Evolutionary conservation across 53 echinoderm and acorn worm genomes (phyloP).

Genomic region (Holothuria scabra): DNA sequence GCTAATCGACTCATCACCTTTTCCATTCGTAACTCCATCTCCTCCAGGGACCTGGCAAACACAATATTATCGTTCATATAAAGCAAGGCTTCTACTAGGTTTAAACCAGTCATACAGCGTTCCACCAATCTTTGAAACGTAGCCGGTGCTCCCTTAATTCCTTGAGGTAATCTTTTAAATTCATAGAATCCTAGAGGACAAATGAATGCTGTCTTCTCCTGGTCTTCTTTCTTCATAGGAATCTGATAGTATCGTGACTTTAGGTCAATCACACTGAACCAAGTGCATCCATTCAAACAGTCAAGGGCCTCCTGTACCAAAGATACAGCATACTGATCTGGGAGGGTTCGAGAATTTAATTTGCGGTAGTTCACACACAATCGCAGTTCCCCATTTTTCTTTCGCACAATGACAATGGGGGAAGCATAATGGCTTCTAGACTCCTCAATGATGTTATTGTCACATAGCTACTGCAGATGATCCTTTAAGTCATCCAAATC

Average conservation of each 20-base stretch:
- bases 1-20: too few species aligned
- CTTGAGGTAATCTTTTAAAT: conserved; percentile 1
- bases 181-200: conserved; percentile 49
- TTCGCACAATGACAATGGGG: conserved; percentile 65
- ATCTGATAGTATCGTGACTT: conserved; percentile 56
- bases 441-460: conserved; percentile 59
- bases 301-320: conserved; percentile 56
- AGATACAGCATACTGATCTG: conserved; percentile 57
- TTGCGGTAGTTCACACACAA: conserved; percentile 53
- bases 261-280: conserved; percentile 59
- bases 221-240: conserved; percentile 34
- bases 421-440: conserved; percentile 65
- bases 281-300: conserved; percentile 51
- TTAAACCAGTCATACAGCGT: conserved; percentile 39
- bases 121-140: conserved; percentile 66
- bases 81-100: conserved; percentile 9
- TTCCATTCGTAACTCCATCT: too few species aligned
- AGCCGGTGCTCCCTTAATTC: conserved; percentile 59
- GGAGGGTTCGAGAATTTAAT: conserved; percentile 52
- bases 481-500: conserved; percentile 61
- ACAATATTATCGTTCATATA: conserved; percentile 62
- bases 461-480: conserved; percentile 59
- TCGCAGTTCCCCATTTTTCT: conserved; percentile 61
- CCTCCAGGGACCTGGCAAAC: too few species aligned
- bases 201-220: conserved; percentile 55